Percentiles rank a stretch among this genome's conserved stretches.
Conservation (phyloP, 2,888 invertebrate species). For the Panzeria rudis region DNA sequence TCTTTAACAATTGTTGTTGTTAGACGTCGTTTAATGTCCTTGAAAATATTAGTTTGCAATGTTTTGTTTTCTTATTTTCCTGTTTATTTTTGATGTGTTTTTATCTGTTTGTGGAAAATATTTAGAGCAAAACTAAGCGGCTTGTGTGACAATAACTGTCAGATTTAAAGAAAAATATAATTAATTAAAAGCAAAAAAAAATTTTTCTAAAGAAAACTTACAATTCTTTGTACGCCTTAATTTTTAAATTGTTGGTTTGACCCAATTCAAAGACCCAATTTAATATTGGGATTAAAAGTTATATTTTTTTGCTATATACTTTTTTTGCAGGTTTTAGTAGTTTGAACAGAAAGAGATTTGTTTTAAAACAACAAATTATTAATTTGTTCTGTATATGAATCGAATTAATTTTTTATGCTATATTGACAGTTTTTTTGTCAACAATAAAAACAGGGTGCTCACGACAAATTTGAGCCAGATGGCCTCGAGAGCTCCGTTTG, state of each 20-base stretch:
- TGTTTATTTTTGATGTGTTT: not conserved
- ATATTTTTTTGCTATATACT: not conserved
- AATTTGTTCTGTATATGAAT: not conserved
- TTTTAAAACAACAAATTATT: not conserved
- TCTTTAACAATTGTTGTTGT: slow-evolving; percentile 46
- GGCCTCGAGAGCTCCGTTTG: too few species aligned
- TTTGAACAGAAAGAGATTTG: not conserved
- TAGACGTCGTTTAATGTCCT: slow-evolving; percentile 46
- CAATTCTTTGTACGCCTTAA: not conserved
- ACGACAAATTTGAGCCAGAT: not conserved
- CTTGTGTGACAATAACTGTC: slow-evolving; percentile 62
- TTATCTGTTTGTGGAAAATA: slow-evolving; percentile 13
- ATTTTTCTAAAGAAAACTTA: slow-evolving; percentile 2
- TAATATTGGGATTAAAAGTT: slow-evolving; percentile 8
- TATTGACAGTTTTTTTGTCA: not conserved
- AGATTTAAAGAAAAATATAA: slow-evolving; percentile 31
- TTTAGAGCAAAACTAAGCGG: slow-evolving; percentile 35
- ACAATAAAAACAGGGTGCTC: not conserved
- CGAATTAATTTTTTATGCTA: not conserved
- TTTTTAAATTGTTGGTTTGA: not conserved
- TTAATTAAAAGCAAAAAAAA: slow-evolving; percentile 38
- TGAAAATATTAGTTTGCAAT: not conserved
- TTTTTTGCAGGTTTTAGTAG: slow-evolving; percentile 8
- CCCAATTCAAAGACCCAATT: slow-evolving; percentile 44
- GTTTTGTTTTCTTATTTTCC: not conserved